Conservation (phyloP, 2,797 vertebrate genomes). For the Pseudochaenichthys georgianus region DNA sequence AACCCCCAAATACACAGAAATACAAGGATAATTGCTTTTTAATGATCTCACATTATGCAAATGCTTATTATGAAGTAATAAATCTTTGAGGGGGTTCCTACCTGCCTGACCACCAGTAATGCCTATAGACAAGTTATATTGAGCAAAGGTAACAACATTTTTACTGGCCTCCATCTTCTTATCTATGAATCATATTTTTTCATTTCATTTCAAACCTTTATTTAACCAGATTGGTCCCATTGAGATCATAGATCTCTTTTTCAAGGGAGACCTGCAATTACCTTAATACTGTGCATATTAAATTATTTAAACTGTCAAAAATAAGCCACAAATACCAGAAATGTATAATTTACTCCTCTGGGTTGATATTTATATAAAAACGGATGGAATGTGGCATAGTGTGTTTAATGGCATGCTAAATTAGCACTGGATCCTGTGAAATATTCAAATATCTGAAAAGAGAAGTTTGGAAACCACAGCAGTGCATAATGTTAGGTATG, state of each 20-base stretch:
- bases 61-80: slow-evolving; percentile 79
- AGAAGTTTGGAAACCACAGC: slow-evolving; percentile 32
- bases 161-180: neutral
- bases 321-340: neutral
- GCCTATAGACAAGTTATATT: slow-evolving; percentile 55
- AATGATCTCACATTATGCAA: slow-evolving; percentile 88
- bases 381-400: neutral
- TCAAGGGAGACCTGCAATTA: too few species aligned
- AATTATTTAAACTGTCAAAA: slow-evolving; percentile 14
- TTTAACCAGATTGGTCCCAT: too few species aligned
- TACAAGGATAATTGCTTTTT: slow-evolving; percentile 84
- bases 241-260: too few species aligned
- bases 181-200: slow-evolving; percentile 15
- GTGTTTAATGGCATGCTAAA: slow-evolving; percentile 32
- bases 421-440: slow-evolving; percentile 27
- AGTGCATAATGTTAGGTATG: slow-evolving; percentile 38
- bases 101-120: slow-evolving; percentile 68
- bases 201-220: too few species aligned
- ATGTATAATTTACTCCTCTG: neutral
- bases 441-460: slow-evolving; percentile 43
- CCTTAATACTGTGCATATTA: slow-evolving; percentile 5
- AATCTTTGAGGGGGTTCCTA: slow-evolving; percentile 77
- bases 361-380: slow-evolving; percentile 20
- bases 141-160: slow-evolving; percentile 33
- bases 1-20: slow-evolving; percentile 62